Evolutionary conservation across 2,113 vertebrate species (phyloP), one percentile per base, ranked within the genome.

Genomic region (Todiramphus chloris): DNA sequence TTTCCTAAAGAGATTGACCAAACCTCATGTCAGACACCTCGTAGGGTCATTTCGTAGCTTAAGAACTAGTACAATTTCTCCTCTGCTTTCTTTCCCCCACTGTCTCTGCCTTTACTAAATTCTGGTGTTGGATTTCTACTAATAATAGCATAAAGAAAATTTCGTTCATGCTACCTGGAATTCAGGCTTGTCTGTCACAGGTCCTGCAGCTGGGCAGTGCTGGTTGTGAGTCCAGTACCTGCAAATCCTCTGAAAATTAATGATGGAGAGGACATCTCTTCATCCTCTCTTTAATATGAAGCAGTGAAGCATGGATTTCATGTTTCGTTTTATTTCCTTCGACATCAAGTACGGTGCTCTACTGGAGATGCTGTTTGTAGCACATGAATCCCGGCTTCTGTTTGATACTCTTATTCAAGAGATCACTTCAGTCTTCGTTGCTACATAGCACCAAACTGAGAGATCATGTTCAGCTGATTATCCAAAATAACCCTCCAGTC

Each of bases 1-100:
- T 94, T 96, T 96, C 95, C 88, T 79, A 73, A 94, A 87, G 64
- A 92, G 56, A 94, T 84, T 94, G 76, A 72, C 83, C 83, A 93
- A 96, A 81, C 62, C n/a, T 92, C 86, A 87, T 16, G 25, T 83
- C 86, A 94, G 62, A 93, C 79, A 89, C 63, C 69, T 90, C 51
- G 60, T 85, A 67, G 67, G 91, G 68, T 59, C 9, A 31, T 92
- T 96, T 88, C 55, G 83, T 51, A 86, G 37, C 51, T 59, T 87
- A 83, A 92, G 72, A 73, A 23, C 33, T 1, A 68, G n/a, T 20
- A n/a, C 27, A 68, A 44, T 69, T 88, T 74, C 84, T 12, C 14
- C 27, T 75, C 53, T 83, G 25, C 43, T 77, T 63, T 41, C 28
- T 79, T 73, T 66, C 23, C 30, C 25, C 16, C 13, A 2, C 17